phyloP scores from a whole-genome alignment of 2,113 vertebrate species.

The Canis aureus region DNA sequence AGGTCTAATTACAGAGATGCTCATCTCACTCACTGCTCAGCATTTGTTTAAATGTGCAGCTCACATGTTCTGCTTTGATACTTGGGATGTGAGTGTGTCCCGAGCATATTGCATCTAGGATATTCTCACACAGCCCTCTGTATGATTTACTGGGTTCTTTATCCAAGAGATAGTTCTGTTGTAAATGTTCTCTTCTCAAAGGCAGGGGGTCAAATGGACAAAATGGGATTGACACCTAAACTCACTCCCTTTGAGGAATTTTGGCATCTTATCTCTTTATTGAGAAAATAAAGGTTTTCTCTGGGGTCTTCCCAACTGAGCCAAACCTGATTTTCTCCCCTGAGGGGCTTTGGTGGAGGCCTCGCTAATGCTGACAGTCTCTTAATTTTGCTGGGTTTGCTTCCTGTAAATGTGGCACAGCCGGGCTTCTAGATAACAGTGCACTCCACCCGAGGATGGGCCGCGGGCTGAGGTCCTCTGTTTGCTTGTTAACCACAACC shows the following conservation, averaged over 20 bases:
- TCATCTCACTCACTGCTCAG: neutral
- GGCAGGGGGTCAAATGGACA: neutral
- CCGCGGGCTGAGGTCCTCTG: constrained; percentile 42
- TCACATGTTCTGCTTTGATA: neutral
- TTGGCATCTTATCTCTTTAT: neutral
- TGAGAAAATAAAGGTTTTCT: neutral
- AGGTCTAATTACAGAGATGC: neutral
- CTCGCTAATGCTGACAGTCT: constrained; percentile 63
- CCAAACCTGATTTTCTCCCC: neutral
- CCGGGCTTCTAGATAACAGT: constrained; percentile 35
- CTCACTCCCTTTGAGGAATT: neutral
- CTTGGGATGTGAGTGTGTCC: neutral
- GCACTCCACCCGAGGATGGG: constrained; percentile 65
- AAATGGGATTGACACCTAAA: neutral
- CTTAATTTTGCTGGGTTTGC: constrained; percentile 73
- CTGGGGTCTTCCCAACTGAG: neutral
- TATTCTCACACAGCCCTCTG: neutral
- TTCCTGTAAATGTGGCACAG: constrained; percentile 83
- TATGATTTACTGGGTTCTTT: neutral
- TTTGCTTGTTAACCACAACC: constrained; percentile 67
- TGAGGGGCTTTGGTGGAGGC: neutral
- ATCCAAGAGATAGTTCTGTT: neutral
- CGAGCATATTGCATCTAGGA: neutral
- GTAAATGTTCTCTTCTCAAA: neutral
- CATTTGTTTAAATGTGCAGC: neutral